phyloP scores from a whole-genome alignment of 2,888 invertebrate species.

The Diarsia dahlii region DNA sequence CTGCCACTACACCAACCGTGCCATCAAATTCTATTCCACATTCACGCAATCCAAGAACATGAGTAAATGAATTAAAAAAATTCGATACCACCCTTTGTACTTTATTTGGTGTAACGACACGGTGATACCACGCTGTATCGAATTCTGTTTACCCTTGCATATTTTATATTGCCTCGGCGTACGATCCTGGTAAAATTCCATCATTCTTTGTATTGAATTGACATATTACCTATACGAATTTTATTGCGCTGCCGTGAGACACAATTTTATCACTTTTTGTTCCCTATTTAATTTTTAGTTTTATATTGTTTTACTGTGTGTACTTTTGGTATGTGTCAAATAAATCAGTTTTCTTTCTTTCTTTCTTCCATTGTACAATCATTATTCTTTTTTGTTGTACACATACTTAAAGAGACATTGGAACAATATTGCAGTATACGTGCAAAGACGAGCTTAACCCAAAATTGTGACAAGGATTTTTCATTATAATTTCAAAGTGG shows the following conservation, averaged over 20 bases:
- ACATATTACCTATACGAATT: not conserved
- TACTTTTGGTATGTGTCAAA: too few relatives aligned
- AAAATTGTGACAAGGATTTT: not conserved
- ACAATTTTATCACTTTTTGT: too few relatives aligned
- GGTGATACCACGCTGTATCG: slow-evolving; percentile 32
- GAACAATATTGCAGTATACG: not conserved
- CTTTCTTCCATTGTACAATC: not conserved
- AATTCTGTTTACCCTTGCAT: slow-evolving; percentile 51
- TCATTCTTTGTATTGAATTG: slow-evolving; percentile 9
- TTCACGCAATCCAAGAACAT: slow-evolving; percentile 38
- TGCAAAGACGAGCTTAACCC: not conserved
- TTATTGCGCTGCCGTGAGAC: too few relatives aligned
- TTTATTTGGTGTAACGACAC: slow-evolving; percentile 46
- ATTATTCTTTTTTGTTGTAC: not conserved
- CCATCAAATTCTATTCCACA: slow-evolving; percentile 8
- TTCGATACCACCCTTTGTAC: slow-evolving; percentile 54
- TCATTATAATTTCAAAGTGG: not conserved
- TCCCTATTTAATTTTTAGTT: too few relatives aligned
- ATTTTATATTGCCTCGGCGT: slow-evolving; percentile 37
- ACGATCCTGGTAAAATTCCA: slow-evolving; percentile 16
- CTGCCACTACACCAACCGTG: too few relatives aligned
- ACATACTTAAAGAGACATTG: not conserved
- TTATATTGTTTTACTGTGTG: too few relatives aligned
- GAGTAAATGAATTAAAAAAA: slow-evolving; percentile 68
- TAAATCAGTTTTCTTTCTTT: too few relatives aligned